Evolutionary conservation across 2,888 invertebrate species (phyloP), one percentile per base, ranked within the genome.

Genomic region (Mimas tiliae): DNA sequence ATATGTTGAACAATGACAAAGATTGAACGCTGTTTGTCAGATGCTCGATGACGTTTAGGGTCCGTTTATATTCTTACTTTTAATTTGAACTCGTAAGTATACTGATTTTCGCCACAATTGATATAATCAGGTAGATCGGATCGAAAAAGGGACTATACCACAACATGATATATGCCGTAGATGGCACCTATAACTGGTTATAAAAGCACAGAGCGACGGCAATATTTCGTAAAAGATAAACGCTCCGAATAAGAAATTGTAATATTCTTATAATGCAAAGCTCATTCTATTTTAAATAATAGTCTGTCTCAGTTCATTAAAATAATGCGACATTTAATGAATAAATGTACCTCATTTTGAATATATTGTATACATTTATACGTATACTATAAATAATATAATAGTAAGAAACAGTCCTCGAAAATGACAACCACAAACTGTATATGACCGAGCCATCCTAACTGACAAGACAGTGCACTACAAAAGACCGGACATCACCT

Each of bases 1-100:
- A 87, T 85, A 82, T 81, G 76, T 75, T 78, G 72, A 74, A 77
- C 74, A 76, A 78, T 76, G 81, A 86, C 85, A 81, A 81, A 86
- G 86, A 88, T 86, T 79, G 84, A 87, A 74, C 76, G 77, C 69
- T 72, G 66, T 70, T 19, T 68, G 75, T 73, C 51, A 67, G 65
- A 70, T 66, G 66, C 64, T 66, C 72, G 75, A 73, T 83, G 80
- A 78, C 76, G 74, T 75, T 81, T 73, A 70, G 68, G 74, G 71
- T 73, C 68, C 69, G 69, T 70, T 69, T 67, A 67, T 67, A 65
- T 68, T 53, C 6, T 55, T n/a, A 19, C n/a, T 33, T 53, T 7
- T 11, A 9, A 55, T 34, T 34, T 55, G 7, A 55, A 0, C 33
- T 1, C 33, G n/a, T n/a, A n/a, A n/a, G n/a, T n/a, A n/a, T n/a